Conservation (phyloP, 2,797 vertebrate species). For the Megalops cyprinoides region DNA sequence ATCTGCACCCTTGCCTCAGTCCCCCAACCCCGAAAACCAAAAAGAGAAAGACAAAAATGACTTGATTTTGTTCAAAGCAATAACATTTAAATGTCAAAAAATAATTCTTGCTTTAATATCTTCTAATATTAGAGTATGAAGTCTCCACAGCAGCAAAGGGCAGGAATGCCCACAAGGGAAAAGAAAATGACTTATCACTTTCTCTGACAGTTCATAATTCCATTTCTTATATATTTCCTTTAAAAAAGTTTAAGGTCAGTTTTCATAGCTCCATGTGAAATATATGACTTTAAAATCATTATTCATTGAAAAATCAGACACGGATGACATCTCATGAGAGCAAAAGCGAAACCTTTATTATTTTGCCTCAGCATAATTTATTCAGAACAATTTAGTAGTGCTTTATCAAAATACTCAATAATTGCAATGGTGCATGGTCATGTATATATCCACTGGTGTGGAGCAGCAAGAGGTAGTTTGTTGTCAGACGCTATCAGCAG, state of each 20-base stretch:
- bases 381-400: conserved; percentile 52
- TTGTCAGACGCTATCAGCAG: conserved; percentile 19
- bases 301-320: conserved; percentile 45
- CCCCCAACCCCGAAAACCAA: conserved; percentile 50
- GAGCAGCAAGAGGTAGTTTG: neutral
- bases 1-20: conserved; percentile 24
- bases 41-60: conserved; percentile 30
- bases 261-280: conserved; percentile 57
- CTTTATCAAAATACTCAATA: conserved; percentile 51
- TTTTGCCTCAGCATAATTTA: conserved; percentile 55
- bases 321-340: conserved; percentile 46
- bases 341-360: conserved; percentile 60
- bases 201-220: conserved; percentile 73
- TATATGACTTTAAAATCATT: conserved; percentile 54
- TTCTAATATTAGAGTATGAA: conserved; percentile 71
- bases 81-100: conserved; percentile 80
- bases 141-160: conserved; percentile 63
- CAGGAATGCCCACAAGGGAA: conserved; percentile 65
- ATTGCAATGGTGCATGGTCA: conserved; percentile 54
- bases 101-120: conserved; percentile 73
- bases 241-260: conserved; percentile 69
- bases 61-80: conserved; percentile 57
- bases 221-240: conserved; percentile 69
- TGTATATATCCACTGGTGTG: neutral
- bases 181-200: conserved; percentile 68